Base-by-base conservation (phyloP, 2,797 vertebrate genomes). In the Lepus townsendii region DNA sequence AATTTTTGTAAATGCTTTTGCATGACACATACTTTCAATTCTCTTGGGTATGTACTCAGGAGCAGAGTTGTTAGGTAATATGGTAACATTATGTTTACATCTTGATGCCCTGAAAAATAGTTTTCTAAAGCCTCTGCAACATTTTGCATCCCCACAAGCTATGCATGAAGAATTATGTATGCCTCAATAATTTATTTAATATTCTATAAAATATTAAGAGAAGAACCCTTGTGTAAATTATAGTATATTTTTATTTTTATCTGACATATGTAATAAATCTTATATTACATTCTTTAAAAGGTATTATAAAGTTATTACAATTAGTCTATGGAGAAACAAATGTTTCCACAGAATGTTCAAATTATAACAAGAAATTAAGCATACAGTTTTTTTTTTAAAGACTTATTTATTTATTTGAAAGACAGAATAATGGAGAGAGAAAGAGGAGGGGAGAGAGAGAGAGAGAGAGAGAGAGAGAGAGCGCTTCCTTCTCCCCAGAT, bases 191-290 rank as follows among this genome's bases (percentile, higher is more conserved):
- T 73, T 75, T 50, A 79, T 35, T 90, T 85, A 69, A n/a, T 42
- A 89, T 54, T 83, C 3, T 66, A 1, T 89, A 77, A 94, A 95
- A 91, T 80, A 90, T 52, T 54, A 93, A 90, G 69, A 11, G 13
- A 22, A 88, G 77, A 85, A 50, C 11, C 60, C 14, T 2, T 9
- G 62, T 72, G 19, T 77, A 79, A 75, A 68, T 82, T 26, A 63
- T 50, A 86, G 65, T 30, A 78, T 24, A 42, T 76, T 94, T 91
- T 75, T 38, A 84, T 82, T 80, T 90, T 91, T 93, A 78, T 73
- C 6, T 87, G 19, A 82, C 57, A 68, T 10, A 83, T 73, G 68
- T 2, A 87, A 35, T 62, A 77, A 80, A 54, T 90, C 72, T 27
- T 50, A 47, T 77, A 52, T 26, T 62, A 91, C 0, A 22, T 83